Base-by-base conservation (phyloP, 2,113 vertebrate genomes). In the Nesoenas mayeri region DNA sequence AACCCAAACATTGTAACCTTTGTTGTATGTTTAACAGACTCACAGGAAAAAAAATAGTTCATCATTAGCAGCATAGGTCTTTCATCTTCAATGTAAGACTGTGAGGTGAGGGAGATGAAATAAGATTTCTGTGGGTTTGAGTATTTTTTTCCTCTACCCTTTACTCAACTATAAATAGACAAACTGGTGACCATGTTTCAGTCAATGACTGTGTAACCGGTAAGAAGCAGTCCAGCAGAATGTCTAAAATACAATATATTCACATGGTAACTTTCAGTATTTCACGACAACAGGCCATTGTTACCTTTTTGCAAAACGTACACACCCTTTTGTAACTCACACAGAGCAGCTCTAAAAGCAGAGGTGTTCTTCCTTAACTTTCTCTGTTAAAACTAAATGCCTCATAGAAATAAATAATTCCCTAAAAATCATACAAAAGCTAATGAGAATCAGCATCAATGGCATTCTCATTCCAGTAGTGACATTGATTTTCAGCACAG, bases 61-160 rank as follows among this genome's bases (percentile, higher is more conserved):
- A 56, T 19, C 10, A 28, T 5, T 25, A 70, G 61, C 36, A 73
- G 22, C 34, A 48, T 0, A 48, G 19, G 8, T 48, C 29, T 64
- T 62, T 44, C 40, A 64, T n/a, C 34, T 72, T 67, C 69, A 57
- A 1, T 31, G 56, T 15, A 36, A 56, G 32, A 21, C 24, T 29
- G 21, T 0, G 1, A 4, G 5, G 20, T 20, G 20, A 7, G 6
- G 4, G 10, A 58, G 19, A 36, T 4, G 8, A 74, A 88, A 15
- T 7, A 67, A 31, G 4, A 24, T 7, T 65, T 36, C 25, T 50
- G 31, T n/a, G 44, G 29, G 11, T 58, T 77, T 61, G 8, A 80
- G 5, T 14, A 8, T 13, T 60, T 22, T 53, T 26, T 20, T 19
- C 5, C 13, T 42, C 31, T 42, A 50, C 31, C 5, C 14, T 67